phyloP scores from a whole-genome alignment of 1,140 invertebrate genomes.

The Drosophila tsacasi region DNA sequence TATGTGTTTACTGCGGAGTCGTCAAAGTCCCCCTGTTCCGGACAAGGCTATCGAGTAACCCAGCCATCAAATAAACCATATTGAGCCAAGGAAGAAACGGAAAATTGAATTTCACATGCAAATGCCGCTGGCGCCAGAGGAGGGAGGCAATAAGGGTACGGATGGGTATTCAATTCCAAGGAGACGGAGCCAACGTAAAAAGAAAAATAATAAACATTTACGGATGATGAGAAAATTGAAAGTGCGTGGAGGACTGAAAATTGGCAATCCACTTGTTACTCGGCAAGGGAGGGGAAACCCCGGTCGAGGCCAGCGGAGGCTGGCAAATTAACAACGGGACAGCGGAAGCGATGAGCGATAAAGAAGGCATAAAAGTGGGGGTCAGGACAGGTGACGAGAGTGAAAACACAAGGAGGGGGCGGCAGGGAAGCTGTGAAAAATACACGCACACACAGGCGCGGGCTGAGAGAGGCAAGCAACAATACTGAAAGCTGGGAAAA shows the following conservation, averaged over 20 bases:
- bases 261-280: conserved; percentile 72
- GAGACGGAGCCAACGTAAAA: conserved; percentile 17
- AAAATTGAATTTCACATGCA: conserved; percentile 51
- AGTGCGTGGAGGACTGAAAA: conserved; percentile 12
- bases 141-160: neutral
- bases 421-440: conserved; percentile 59
- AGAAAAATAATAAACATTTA: conserved; percentile 33
- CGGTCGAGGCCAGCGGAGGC: neutral
- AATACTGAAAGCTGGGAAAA: conserved; percentile 64
- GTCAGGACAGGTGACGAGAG: conserved; percentile 43
- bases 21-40: neutral
- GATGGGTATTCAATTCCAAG: conserved; percentile 30
- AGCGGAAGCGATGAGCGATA: conserved; percentile 45
- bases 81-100: conserved; percentile 26
- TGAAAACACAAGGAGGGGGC: conserved; percentile 1
- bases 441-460: conserved; percentile 29
- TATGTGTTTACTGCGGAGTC: conserved; percentile 1
- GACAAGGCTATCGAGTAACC: conserved; percentile 18
- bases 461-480: conserved; percentile 18
- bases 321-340: conserved; percentile 26
- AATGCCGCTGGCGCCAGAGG: conserved; percentile 3
- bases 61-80: conserved; percentile 41
- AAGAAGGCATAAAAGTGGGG: conserved; percentile 45
- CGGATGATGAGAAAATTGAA: conserved; percentile 31
- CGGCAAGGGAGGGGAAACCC: neutral